Percentiles rank a stretch among this genome's conserved stretches.
phyloP scores from a whole-genome alignment of 2,888 invertebrate species.

The Tiliacea citrago region DNA sequence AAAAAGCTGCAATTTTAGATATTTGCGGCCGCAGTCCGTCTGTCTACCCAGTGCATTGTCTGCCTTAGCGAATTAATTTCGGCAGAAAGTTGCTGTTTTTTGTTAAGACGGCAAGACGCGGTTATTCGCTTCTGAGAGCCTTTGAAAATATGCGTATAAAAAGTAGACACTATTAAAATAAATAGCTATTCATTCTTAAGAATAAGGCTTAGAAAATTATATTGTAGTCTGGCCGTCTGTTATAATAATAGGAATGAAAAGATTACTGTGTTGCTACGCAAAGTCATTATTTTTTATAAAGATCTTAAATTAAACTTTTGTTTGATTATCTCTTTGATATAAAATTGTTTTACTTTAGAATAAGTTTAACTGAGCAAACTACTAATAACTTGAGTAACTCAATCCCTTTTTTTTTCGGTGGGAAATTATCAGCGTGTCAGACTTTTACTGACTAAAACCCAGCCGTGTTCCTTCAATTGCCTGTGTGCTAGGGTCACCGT shows the following conservation, averaged over 20 bases:
- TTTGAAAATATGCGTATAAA: constrained; percentile 52
- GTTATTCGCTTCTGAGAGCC: constrained; percentile 50
- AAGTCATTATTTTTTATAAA: constrained; percentile 19
- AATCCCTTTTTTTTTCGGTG: too few relatives aligned
- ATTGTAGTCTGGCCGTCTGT: constrained; percentile 25
- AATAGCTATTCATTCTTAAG: constrained; percentile 45
- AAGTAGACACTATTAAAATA: constrained; percentile 56
- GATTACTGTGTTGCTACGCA: constrained; percentile 10
- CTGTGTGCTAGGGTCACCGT: too few relatives aligned
- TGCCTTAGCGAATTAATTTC: constrained; percentile 59
- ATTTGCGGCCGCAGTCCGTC: neutral
- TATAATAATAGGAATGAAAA: constrained; percentile 14
- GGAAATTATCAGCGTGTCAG: too few relatives aligned
- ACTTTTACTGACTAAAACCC: too few relatives aligned
- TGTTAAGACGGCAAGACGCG: constrained; percentile 31
- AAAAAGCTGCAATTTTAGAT: neutral
- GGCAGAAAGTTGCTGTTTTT: constrained; percentile 59
- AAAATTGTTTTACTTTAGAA: neutral
- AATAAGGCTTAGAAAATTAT: constrained; percentile 27
- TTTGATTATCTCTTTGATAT: constrained; percentile 1
- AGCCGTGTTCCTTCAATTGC: too few relatives aligned
- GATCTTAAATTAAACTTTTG: constrained; percentile 2
- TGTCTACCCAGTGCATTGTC: constrained; percentile 20
- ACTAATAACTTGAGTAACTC: neutral
- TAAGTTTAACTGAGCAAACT: neutral